Evolutionary conservation across 2,888 invertebrate genomes (phyloP).

Genomic region (Platycnemis pennipes): DNA sequence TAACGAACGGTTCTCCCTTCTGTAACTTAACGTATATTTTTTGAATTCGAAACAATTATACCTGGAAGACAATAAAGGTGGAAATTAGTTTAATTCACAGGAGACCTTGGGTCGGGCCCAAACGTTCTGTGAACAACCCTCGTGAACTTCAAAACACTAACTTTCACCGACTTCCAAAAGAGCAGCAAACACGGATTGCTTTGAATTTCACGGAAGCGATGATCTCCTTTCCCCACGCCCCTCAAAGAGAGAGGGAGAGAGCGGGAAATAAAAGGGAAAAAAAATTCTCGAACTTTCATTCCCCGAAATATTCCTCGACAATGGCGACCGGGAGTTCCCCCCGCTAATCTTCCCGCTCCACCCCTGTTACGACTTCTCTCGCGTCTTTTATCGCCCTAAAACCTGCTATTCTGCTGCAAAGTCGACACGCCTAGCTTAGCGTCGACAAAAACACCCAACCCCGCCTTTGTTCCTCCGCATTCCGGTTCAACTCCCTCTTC

Average conservation of each 20-base stretch:
- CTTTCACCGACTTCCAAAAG: constrained; percentile 26
- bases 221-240: background rate
- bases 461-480: background rate
- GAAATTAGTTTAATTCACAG: background rate
- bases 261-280: background rate
- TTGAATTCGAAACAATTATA: background rate
- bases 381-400: background rate
- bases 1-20: background rate
- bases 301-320: background rate
- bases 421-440: constrained; percentile 22
- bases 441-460: background rate
- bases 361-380: background rate
- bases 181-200: background rate
- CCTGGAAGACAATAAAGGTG: background rate
- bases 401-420: background rate
- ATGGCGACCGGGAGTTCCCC: background rate
- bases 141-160: background rate
- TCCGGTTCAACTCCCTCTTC: background rate
- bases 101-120: background rate
- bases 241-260: background rate
- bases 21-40: background rate
- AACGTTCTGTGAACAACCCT: background rate
- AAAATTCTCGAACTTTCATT: background rate
- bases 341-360: background rate
- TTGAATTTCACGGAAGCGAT: background rate